Conservation (phyloP, 2,797 vertebrate genomes). For the Heterohyrax brucei region DNA sequence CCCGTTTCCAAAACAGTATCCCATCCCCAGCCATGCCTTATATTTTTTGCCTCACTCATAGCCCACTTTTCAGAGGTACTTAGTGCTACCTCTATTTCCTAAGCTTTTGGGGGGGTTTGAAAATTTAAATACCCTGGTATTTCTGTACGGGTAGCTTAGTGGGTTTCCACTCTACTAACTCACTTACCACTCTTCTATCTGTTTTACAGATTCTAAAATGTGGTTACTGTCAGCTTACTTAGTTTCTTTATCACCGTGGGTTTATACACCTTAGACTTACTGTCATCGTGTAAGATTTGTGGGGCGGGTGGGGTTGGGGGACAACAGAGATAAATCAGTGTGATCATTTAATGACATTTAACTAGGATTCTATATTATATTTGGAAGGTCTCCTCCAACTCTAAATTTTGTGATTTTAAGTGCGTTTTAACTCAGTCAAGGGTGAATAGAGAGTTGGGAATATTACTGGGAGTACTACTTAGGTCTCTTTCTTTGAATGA, state of each 20-base stretch:
- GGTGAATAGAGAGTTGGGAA: not conserved
- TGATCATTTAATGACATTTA: not conserved
- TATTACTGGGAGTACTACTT: not conserved
- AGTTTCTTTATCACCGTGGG: constrained; percentile 12
- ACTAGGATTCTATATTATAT: not conserved
- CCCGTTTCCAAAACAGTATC: not conserved
- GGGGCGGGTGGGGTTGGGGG: not conserved
- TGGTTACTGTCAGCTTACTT: constrained; percentile 1
- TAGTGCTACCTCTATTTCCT: not conserved
- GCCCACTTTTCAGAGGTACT: not conserved
- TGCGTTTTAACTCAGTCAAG: constrained; percentile 55
- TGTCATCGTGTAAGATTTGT: constrained; percentile 1
- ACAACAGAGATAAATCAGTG: not conserved
- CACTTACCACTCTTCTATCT: not conserved
- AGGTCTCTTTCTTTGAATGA: not conserved
- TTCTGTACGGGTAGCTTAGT: not conserved
- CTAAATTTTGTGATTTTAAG: constrained; percentile 53
- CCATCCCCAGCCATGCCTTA: not conserved
- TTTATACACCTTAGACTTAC: constrained; percentile 19
- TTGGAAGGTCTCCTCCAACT: not conserved
- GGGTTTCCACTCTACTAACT: not conserved
- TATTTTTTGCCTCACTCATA: not conserved
- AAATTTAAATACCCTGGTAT: not conserved
- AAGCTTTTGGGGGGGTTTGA: not conserved
- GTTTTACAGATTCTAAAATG: constrained; percentile 2